Evolutionary conservation across 2,888 invertebrate genomes (phyloP), one percentile per base, ranked within the genome.

Genomic region (Dioctria rufipes): DNA sequence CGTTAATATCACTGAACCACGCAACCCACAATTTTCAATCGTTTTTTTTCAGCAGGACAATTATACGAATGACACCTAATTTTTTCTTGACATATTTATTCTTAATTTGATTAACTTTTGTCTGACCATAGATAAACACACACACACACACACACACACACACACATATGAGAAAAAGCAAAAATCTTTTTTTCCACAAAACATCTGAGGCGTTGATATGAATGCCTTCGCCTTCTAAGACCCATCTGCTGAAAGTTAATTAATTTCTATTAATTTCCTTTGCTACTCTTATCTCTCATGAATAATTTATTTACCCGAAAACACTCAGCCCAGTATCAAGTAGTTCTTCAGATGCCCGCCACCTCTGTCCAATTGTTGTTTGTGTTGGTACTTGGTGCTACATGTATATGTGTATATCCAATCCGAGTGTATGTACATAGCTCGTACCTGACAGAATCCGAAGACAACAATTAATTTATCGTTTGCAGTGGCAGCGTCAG

Each of bases 381-480:
- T 25, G 25, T 25, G 25, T 25, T 25, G 25, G 25, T 25, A 25
- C 25, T 25, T 25, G 25, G 25, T 25, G 25, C 2, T 25, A 25
- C 25, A 25, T 25, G 25, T 25, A 25, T 25, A 25, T 25, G 25
- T 25, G 25, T 25, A 25, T 25, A 25, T 2, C 2, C 25, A 25
- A 25, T 2, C 25, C 25, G 0, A 1, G 25, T 25, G 25, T 25
- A 25, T 25, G 25, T 25, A 25, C 25, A 25, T 25, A 25, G 9
- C 54, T 54, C 54, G 40, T 71, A 71, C 71, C 71, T 71, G 71
- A 71, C 71, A 40, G 71, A 54, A 58, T 54, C 71, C 71, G 11
- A 71, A 49, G 71, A 71, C 71, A 71, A 71, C 71, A 71, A 71
- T 71, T 71, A 71, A 71, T 71, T 71, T 71, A 54, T 54, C 71